Evolutionary conservation across 2,797 vertebrate species (phyloP), one percentile per base, ranked within the genome.

Genomic region (Semaprochilodus insignis): DNA sequence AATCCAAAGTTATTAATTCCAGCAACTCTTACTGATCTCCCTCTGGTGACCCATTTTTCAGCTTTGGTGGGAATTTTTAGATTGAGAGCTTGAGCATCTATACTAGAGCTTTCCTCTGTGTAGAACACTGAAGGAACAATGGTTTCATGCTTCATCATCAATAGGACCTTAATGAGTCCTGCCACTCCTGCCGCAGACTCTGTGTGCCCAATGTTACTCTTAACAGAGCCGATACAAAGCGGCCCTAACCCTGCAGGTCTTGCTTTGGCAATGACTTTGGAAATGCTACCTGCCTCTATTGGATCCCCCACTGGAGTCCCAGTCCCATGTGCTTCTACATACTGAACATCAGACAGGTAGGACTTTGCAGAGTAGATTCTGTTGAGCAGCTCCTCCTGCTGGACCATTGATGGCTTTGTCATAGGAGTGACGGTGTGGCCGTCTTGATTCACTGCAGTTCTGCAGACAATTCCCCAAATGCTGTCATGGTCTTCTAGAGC

Each of bases 1-100:
- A 98, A 97, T 11, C 96, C 96, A 94, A 97, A 97, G 89, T 93
- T 96, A 89, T 96, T 98, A 85, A 98, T 88, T 21, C 96, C 96
- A 85, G 96, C 96, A 60, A 94, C 84, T 88, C 94, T 95, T 70
- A 88, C 91, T 17, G 85, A 85, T 60, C 91, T 90, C 11, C 81
- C 70, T 7, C 86, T 84, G n/a, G 91, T 92, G 82, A 93, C 88
- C 96, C 96, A 98, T 77, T 88, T 93, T 78, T 95, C 92, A 59
- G 89, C 88, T 84, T 83, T 63, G 8, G 88, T 93, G 7, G 94
- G 95, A 90, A 97, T 88, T 0, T 77, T 91, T 60, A 98, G 78
- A 70, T 93, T 93, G 73, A 96, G 85, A 67, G 90, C 85, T 87
- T 95, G 92, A n/a, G 89, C 78, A 62, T 97, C 89, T 0, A 96